Percentiles rank a stretch among this genome's conserved stretches.
Evolutionary conservation across 2,797 vertebrate species (phyloP).

Genomic region (Sebastolobus alascanus): DNA sequence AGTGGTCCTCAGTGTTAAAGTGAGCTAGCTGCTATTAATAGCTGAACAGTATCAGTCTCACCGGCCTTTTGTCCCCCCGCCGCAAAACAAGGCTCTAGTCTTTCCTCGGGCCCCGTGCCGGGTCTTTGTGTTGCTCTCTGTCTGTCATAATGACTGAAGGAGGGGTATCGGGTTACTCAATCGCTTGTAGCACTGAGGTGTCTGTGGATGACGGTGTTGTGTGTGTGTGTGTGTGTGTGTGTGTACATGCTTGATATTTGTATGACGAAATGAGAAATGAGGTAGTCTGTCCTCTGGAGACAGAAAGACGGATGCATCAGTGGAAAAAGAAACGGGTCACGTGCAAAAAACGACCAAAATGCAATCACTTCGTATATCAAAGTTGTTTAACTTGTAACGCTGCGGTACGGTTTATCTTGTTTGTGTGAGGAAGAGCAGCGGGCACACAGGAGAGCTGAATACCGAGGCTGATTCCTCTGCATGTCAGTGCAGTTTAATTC

Average conservation of each 20-base stretch:
- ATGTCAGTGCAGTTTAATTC: conserved; percentile 53
- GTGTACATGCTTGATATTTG: background rate
- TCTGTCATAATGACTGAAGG: conserved; percentile 29
- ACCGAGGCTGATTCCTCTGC: conserved; percentile 20
- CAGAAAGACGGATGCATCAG: conserved; percentile 43
- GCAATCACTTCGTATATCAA: background rate
- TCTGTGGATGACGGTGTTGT: background rate
- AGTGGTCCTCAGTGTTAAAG: conserved; percentile 39
- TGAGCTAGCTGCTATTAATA: conserved; percentile 67
- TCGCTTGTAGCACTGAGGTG: conserved; percentile 19
- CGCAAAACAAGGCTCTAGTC: conserved; percentile 59
- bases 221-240: conserved; percentile 16
- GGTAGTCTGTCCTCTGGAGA: conserved; percentile 31
- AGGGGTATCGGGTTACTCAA: conserved; percentile 52
- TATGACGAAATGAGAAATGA: conserved; percentile 12
- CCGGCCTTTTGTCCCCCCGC: conserved; percentile 39
- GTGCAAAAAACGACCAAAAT: conserved; percentile 7
- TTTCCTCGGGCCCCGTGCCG: conserved; percentile 54
- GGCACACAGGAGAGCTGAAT: conserved; percentile 19
- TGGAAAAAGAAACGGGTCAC: background rate
- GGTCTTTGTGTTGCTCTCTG: conserved; percentile 51
- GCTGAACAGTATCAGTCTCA: conserved; percentile 53
- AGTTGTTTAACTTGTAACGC: conserved; percentile 41
- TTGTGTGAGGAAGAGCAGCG: conserved; percentile 16
- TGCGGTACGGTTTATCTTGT: conserved; percentile 10